Evolutionary conservation across 1,140 invertebrate genomes (phyloP).

Genomic region (Drosophila mauritiana): DNA sequence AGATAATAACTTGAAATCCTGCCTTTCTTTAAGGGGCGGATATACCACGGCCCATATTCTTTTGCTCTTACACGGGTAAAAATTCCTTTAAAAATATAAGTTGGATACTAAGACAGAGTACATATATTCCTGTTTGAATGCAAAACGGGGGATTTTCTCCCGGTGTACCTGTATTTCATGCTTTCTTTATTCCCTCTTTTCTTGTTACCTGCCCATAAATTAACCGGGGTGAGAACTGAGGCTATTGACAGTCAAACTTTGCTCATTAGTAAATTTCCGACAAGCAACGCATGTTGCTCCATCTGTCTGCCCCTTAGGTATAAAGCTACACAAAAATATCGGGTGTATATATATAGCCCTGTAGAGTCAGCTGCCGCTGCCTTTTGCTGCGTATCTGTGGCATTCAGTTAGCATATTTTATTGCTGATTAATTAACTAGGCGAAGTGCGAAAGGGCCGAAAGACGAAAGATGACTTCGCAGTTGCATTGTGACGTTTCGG

Average conservation of each 20-base stretch:
- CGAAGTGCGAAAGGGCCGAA: background rate
- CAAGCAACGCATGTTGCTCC: conserved; percentile 53
- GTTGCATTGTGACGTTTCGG: conserved; percentile 47
- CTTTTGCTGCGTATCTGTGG: conserved; percentile 14
- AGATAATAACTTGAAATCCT: conserved; percentile 52
- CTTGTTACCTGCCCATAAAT: conserved; percentile 71
- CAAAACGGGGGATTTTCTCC: background rate
- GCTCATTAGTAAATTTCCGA: conserved; percentile 77
- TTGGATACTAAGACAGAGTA: too few relatives aligned
- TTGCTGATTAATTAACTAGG: conserved; percentile 79
- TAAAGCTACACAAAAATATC: background rate
- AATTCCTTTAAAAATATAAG: background rate
- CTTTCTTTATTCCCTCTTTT: conserved; percentile 9
- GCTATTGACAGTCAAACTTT: conserved; percentile 66
- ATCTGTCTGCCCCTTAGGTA: conserved; percentile 22
- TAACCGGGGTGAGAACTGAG: conserved; percentile 35
- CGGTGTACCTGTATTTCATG: conserved; percentile 4
- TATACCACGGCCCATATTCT: background rate
- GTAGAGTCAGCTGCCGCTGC: conserved; percentile 14
- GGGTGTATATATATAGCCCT: background rate
- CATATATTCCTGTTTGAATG: too few relatives aligned
- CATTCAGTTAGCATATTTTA: conserved; percentile 72
- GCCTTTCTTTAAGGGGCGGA: background rate
- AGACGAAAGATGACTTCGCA: conserved; percentile 27
- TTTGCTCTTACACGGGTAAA: background rate